A percentile compares a stretch with the other conserved stretches of the same genome.
Conservation (phyloP, 2,888 invertebrate genomes). For the Epistrophella euchroma region DNA sequence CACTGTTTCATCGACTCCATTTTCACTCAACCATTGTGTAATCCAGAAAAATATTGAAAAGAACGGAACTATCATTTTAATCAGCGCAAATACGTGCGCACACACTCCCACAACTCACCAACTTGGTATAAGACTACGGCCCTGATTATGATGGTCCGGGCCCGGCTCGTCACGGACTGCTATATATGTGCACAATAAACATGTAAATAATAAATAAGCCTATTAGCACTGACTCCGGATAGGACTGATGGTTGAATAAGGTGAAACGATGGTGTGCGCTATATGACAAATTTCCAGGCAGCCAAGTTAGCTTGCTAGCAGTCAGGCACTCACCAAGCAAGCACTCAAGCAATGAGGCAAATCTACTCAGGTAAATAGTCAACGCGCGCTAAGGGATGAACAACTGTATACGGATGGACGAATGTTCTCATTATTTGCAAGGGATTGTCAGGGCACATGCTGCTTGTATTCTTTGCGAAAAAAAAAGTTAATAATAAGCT, state of each 20-base stretch:
- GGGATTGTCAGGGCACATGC: constrained; percentile 36
- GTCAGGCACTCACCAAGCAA: constrained; percentile 29
- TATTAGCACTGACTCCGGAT: constrained; percentile 66
- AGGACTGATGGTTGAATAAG: neutral
- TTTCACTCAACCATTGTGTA: constrained; percentile 35
- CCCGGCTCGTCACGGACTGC: neutral
- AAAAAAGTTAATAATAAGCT: constrained; percentile 38
- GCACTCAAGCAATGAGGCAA: constrained; percentile 65
- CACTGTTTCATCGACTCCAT: neutral
- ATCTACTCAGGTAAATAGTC: constrained; percentile 74
- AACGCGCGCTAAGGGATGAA: constrained; percentile 61
- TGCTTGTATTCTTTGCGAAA: neutral
- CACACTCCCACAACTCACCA: neutral
- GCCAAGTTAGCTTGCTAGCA: constrained; percentile 11
- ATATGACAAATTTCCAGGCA: constrained; percentile 13
- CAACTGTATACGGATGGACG: constrained; percentile 21
- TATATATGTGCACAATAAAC: constrained; percentile 63
- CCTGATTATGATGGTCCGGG: neutral
- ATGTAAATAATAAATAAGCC: constrained; percentile 75
- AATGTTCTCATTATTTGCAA: constrained; percentile 69
- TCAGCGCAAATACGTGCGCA: constrained; percentile 56
- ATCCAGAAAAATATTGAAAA: constrained; percentile 51
- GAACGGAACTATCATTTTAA: constrained; percentile 55
- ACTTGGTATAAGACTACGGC: neutral
- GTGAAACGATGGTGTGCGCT: neutral